Base-by-base conservation (phyloP, 1,140 invertebrate species). In the Agrypnia vestita region DNA sequence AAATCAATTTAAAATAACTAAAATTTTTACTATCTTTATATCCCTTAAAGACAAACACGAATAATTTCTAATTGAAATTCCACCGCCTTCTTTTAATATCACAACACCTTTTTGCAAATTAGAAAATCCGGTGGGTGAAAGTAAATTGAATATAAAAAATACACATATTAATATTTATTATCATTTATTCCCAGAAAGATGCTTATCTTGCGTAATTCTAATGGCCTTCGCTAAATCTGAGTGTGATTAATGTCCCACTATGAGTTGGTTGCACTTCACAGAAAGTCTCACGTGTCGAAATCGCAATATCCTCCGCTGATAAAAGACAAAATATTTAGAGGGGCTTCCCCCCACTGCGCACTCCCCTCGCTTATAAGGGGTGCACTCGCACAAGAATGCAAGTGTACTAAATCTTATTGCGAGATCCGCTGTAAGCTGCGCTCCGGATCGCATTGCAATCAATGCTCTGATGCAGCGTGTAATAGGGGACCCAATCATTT, bases 331-430 rank as follows among this genome's bases (percentile, higher is more conserved):
- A 62, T 80, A 74, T 75, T 67, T 46, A 19, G 64, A 76, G 46
- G 74, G 76, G 75, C 47, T 21, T 17, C 67, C 46, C 47, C 10
- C 35, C 43, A 43, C 4, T 47, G 62, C 21, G 73, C 12, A 4
- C 35, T 73, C 64, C 69, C 75, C 73, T n/a, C n/a, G n/a, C n/a
- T 43, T 71, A 25, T 0, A 0, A 77, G 59, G 59, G 64, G 46
- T 72, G 19, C 44, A n/a, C 12, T 9, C 49, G 64, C 77, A 49
- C 61, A 13, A 59, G 77, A 76, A 72, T 78, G 53, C 73, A 47
- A 77, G 46, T 76, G 74, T 56, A 82, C 77, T 82, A 82, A 82
- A 82, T 82, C 77, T 82, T 79, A 82, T 79, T 79, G 80, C 80
- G 53, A 79, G 79, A 49, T 76, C 75, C 80, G 11, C n/a, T 12